These are phyloP conservation scores for Aphidius colemani DNA, from an alignment of 2,888 invertebrate genomes.

Conservation along the genomic window DNA sequence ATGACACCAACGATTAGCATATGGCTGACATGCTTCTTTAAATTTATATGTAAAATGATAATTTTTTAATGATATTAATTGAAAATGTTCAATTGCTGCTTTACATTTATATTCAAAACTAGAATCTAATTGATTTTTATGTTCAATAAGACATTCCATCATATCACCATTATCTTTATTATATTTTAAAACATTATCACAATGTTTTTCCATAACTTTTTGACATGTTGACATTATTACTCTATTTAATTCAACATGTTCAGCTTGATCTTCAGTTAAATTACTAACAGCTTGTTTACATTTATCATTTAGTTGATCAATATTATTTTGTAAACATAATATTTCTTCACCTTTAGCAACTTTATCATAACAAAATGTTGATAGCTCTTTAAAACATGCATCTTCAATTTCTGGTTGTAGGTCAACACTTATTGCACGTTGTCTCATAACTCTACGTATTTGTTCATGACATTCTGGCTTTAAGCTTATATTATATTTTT, in stretches of 20 bases:
- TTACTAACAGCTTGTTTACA: slow-evolving; percentile 80
- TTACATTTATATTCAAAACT: slow-evolving; percentile 82
- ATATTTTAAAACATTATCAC: slow-evolving; percentile 70
- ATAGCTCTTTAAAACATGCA: slow-evolving; percentile 84
- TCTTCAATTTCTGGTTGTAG: slow-evolving; percentile 94
- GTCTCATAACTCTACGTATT: slow-evolving; percentile 89
- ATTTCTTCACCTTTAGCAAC: slow-evolving; percentile 91
- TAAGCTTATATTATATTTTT: slow-evolving; percentile 56
- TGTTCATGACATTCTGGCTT: slow-evolving; percentile 69
- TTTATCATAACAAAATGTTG: slow-evolving; percentile 80
- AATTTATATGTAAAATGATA: slow-evolving; percentile 94
- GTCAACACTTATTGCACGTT: slow-evolving; percentile 89
- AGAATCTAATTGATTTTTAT: slow-evolving; percentile 86
- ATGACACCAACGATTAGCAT: slow-evolving; percentile 69
- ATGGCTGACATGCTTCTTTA: slow-evolving; percentile 88
- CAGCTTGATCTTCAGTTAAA: slow-evolving; percentile 89
- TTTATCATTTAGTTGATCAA: slow-evolving; percentile 65
- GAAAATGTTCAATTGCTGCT: slow-evolving; percentile 95
- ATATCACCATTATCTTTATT: slow-evolving; percentile 84
- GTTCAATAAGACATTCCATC: slow-evolving; percentile 90
- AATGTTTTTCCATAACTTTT: slow-evolving; percentile 77
- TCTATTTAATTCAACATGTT: slow-evolving; percentile 87
- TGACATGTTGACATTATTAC: slow-evolving; percentile 82
- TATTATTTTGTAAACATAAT: slow-evolving; percentile 85
- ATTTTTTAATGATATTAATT: slow-evolving; percentile 89